A percentile compares a stretch with the other conserved stretches of the same genome.
Conservation (phyloP, 2,113 vertebrate species). For the Dascyllus trimaculatus region DNA sequence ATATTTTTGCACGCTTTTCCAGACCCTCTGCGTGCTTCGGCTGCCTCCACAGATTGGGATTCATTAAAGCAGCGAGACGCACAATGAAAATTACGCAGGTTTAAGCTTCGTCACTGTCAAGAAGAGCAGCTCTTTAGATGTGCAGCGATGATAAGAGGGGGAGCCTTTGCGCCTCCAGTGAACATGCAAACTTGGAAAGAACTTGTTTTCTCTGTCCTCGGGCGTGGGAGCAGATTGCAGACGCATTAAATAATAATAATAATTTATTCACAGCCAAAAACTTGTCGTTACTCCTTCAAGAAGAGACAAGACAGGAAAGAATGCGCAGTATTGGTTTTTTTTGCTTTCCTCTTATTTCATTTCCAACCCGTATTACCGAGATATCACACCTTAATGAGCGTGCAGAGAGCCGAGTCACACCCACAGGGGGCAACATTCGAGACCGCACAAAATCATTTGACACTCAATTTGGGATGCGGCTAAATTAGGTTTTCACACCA, state of each 20-base stretch:
- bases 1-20: conserved; percentile 18
- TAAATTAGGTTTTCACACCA: background rate
- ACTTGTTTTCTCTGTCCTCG: conserved; percentile 59
- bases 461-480: background rate
- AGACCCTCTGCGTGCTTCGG: background rate
- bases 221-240: conserved; percentile 76
- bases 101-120: background rate
- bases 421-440: conserved; percentile 31
- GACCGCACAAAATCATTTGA: background rate
- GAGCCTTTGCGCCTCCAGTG: conserved; percentile 1
- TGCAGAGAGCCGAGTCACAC: background rate
- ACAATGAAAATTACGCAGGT: conserved; percentile 9
- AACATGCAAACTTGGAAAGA: conserved; percentile 38
- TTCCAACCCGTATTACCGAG: conserved; percentile 14
- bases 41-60: background rate
- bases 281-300: conserved; percentile 27
- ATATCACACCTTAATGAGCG: conserved; percentile 13
- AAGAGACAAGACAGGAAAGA: conserved; percentile 22
- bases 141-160: conserved; percentile 12
- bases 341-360: background rate
- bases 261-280: conserved; percentile 62
- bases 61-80: conserved; percentile 2
- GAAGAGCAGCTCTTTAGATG: conserved; percentile 11
- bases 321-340: conserved; percentile 21
- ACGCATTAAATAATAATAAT: conserved; percentile 71